Base-by-base conservation (phyloP, 2,113 vertebrate species). In the Anguilla rostrata region DNA sequence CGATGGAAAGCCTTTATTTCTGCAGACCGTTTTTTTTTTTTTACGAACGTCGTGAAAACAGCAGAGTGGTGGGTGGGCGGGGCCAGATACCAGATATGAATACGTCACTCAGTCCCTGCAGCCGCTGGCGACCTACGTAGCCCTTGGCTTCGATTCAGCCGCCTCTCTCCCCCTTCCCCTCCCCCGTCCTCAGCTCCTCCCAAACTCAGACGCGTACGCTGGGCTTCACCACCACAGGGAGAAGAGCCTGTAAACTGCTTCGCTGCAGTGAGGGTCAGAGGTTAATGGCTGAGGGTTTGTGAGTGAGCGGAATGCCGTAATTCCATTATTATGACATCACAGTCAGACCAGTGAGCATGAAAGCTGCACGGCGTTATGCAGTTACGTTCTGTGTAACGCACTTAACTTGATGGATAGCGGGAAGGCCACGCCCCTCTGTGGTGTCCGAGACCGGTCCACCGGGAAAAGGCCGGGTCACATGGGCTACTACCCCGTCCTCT, bases 141-240 rank as follows among this genome's bases (percentile, higher is more conserved):
- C 63, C 7, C 56, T 60, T 60, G 56, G 5, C 14, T 15, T 12
- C 15, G 56, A 60, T 20, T 60, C 3, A 12, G 14, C 63, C 63
- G 14, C 57, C 8, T 26, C 63, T 8, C 4, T 71, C 6, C 2
- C 63, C 7, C 20, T 26, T 26, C 20, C 22, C 63, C 63, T 8
- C 3, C 26, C 63, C n/a, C 16, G 22, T 39, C 60, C 82, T 29
- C 8, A 39, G 22, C 15, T 26, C 41, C 1, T 29, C 39, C 46
- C 40, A 40, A 66, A 63, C 86, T 56, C 29, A 1, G 82, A 15
- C 56, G 39, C 53, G 63, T 29, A 41, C 63, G 34, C 29, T 81
- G 71, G 84, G 46, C 66, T 18, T 34, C 75, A 82, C 46, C 57
- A 87, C 39, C 63, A 20, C 81, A 83, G 49, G 63, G 80, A 85